Conservation (phyloP, 2,113 vertebrate genomes). For the Indicator indicator region DNA sequence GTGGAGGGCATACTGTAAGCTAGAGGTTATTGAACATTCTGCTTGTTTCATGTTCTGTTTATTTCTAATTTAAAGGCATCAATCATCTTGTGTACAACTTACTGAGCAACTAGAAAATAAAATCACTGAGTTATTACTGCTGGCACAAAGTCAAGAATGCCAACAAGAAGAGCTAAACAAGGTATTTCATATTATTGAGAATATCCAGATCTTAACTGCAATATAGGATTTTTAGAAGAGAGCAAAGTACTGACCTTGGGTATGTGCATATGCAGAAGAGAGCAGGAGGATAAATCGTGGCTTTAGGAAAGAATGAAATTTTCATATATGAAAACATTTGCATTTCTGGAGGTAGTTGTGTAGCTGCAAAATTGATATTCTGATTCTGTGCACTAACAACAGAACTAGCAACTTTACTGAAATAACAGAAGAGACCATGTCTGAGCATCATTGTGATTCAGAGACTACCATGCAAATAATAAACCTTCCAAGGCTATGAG, state of each 20-base stretch:
- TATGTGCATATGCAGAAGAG: background rate
- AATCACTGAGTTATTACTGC: constrained; percentile 39
- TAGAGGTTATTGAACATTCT: background rate
- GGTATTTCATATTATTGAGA: constrained; percentile 55
- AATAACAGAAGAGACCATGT: background rate
- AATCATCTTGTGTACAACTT: constrained; percentile 18
- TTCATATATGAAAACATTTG: background rate
- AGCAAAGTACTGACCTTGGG: background rate
- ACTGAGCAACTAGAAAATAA: constrained; percentile 67
- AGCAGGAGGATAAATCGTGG: background rate
- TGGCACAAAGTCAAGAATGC: constrained; percentile 23
- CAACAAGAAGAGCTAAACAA: constrained; percentile 63
- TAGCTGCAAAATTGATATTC: background rate
- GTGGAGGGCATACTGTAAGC: background rate
- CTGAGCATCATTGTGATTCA: background rate
- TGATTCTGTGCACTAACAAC: background rate
- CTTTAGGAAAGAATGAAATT: background rate
- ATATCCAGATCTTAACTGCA: background rate
- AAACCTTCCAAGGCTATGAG: background rate
- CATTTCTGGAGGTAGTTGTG: background rate
- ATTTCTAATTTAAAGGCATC: constrained; percentile 69
- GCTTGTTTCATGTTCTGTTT: constrained; percentile 7
- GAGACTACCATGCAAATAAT: background rate
- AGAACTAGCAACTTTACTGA: background rate
- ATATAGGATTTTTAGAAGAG: background rate